Evolutionary conservation across 2,888 invertebrate species (phyloP).

Genomic region (Myopa tessellatipennis): DNA sequence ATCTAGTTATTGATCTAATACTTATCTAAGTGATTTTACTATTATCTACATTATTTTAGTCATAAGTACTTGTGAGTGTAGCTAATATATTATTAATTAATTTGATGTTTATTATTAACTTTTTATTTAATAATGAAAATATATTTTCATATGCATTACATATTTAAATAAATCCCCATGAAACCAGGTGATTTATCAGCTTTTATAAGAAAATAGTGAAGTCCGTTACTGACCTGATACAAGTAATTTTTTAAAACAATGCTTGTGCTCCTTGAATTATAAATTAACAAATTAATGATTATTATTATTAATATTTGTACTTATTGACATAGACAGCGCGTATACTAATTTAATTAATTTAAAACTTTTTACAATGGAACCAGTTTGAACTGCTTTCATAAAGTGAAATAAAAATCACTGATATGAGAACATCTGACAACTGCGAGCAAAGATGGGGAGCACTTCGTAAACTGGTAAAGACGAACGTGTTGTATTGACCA

Average conservation of each 20-base stretch:
- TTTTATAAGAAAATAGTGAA: background rate
- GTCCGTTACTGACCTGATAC: conserved; percentile 20
- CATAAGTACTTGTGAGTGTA: too few species aligned
- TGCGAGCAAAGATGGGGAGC: conserved; percentile 22
- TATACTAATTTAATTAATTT: background rate
- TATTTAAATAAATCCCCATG: too few species aligned
- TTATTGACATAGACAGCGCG: background rate
- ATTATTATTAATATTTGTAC: conserved; percentile 5
- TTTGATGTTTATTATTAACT: too few species aligned
- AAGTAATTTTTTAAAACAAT: background rate
- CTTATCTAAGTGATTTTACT: too few species aligned
- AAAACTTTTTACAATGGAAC: conserved; percentile 32
- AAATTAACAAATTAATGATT: conserved; percentile 6
- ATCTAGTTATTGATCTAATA: too few species aligned
- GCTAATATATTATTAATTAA: too few species aligned
- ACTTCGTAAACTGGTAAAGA: conserved; percentile 49
- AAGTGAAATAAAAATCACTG: conserved; percentile 43
- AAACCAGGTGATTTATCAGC: background rate
- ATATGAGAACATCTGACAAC: conserved; percentile 8
- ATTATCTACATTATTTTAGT: too few species aligned
- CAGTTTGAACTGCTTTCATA: conserved; percentile 47
- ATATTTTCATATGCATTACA: too few species aligned
- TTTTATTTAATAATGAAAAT: too few species aligned
- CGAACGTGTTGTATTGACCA: conserved; percentile 18
- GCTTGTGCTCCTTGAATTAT: background rate